These are phyloP conservation scores for Montipora efflorescens DNA, from an alignment of 64 coral and sea anemone species.

Conservation along the genomic window DNA sequence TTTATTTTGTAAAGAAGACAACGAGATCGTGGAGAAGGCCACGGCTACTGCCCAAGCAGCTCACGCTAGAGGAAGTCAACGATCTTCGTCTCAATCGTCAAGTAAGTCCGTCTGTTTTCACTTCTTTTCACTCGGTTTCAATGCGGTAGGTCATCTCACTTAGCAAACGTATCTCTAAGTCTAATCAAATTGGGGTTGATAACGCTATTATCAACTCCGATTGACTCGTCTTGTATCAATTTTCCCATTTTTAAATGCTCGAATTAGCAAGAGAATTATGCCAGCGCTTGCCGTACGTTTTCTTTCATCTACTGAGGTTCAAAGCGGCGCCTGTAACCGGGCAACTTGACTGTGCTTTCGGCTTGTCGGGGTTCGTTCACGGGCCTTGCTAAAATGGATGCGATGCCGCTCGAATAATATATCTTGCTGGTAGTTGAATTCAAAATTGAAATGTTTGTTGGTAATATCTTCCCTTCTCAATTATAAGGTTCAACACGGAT, in stretches of 20 bases:
- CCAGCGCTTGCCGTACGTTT: not conserved
- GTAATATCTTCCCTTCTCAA: constrained; percentile 51
- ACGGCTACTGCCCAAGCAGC: constrained; percentile 91
- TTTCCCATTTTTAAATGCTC: constrained; percentile 44
- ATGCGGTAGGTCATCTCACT: constrained; percentile 93
- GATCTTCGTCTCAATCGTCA: constrained; percentile 70
- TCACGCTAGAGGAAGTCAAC: constrained; percentile 76
- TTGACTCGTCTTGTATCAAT: constrained; percentile 80
- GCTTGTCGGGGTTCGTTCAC: not conserved
- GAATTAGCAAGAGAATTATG: not conserved
- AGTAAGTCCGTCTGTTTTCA: constrained; percentile 80
- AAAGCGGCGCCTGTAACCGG: not conserved
- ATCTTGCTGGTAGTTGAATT: constrained; percentile 26
- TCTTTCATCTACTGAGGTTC: not conserved
- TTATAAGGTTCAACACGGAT: constrained; percentile 57
- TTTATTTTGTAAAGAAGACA: constrained; percentile 97
- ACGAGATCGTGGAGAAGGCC: constrained; percentile 98
- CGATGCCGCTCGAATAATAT: constrained; percentile 12
- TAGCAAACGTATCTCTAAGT: constrained; percentile 79
- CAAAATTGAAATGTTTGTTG: constrained; percentile 63
- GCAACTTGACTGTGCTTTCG: not conserved
- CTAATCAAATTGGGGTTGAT: constrained; percentile 98
- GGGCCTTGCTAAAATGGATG: not conserved
- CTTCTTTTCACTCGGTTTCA: constrained; percentile 9
- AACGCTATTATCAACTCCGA: constrained; percentile 92